Evolutionary conservation across 2,888 invertebrate species (phyloP).

Genomic region (Zaprionus lineosus): DNA sequence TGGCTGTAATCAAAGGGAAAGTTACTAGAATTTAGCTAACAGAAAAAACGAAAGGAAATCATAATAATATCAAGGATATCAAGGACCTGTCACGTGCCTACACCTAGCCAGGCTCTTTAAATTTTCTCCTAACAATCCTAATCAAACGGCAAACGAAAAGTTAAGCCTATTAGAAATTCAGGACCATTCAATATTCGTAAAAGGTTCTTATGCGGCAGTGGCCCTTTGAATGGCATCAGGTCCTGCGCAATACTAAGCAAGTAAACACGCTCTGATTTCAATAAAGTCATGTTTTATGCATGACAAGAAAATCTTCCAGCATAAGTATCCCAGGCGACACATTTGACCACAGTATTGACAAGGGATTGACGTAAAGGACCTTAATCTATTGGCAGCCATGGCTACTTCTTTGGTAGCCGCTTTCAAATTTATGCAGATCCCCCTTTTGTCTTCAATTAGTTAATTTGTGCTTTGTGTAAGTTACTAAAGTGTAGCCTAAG

Average conservation of each 20-base stretch:
- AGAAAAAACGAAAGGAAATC: no score
- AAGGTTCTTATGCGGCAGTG: slow-evolving; percentile 12
- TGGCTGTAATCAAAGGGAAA: no score
- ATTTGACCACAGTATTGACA: slow-evolving; percentile 21
- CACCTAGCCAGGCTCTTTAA: no score
- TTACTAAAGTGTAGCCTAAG: slow-evolving; percentile 4
- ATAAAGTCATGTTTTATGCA: slow-evolving; percentile 61
- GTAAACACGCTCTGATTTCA: slow-evolving; percentile 65
- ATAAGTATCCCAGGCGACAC: not conserved
- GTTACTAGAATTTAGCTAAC: no score
- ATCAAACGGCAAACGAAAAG: slow-evolving; percentile 16
- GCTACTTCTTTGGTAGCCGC: not conserved
- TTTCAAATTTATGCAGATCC: slow-evolving; percentile 46
- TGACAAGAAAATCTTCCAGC: slow-evolving; percentile 10
- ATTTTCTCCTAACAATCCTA: not conserved
- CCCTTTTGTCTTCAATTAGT: slow-evolving; percentile 50
- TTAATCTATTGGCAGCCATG: slow-evolving; percentile 24
- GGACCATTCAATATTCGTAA: slow-evolving; percentile 28
- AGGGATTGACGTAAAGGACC: slow-evolving; percentile 26
- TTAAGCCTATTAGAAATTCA: slow-evolving; percentile 37
- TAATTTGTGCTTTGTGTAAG: slow-evolving; percentile 34
- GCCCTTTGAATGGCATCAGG: not conserved
- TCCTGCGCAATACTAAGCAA: slow-evolving; percentile 14
- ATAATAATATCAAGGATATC: no score
- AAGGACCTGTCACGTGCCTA: no score